These are phyloP conservation scores for Diplodus puntazzo DNA, from an alignment of 2,797 vertebrate species.

Conservation along the genomic window DNA sequence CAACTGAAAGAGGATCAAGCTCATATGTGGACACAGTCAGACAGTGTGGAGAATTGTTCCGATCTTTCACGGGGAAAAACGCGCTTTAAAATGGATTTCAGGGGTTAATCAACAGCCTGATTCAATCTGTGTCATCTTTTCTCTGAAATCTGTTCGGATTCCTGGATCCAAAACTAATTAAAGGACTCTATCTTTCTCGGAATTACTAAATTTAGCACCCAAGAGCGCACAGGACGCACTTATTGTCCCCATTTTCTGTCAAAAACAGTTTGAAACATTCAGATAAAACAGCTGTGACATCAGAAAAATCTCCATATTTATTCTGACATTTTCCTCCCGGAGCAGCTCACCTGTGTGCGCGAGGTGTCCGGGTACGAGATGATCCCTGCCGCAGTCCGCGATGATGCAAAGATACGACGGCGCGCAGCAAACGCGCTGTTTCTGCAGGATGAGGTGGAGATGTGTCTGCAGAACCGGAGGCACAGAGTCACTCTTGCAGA, in stretches of 20 bases:
- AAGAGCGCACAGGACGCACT: background rate
- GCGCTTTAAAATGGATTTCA: background rate
- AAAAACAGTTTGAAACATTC: background rate
- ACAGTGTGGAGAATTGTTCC: background rate
- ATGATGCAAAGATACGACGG: conserved; percentile 21
- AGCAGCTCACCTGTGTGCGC: conserved; percentile 52
- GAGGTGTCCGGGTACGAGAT: background rate
- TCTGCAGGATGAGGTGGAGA: conserved; percentile 15
- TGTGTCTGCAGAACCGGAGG: background rate
- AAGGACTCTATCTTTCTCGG: background rate
- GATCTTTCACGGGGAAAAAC: background rate
- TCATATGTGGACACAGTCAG: background rate
- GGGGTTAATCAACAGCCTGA: conserved; percentile 12
- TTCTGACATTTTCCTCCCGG: background rate
- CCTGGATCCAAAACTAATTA: conserved; percentile 7
- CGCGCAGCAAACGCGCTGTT: conserved; percentile 44
- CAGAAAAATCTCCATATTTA: background rate
- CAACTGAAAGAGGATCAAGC: background rate
- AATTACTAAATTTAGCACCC: background rate
- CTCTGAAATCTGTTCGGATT: conserved; percentile 4
- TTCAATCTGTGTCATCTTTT: conserved; percentile 15
- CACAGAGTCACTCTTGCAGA: conserved; percentile 33
- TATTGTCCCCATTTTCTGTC: background rate
- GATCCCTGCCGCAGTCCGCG: conserved; percentile 44
- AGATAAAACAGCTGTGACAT: background rate